Percentiles rank a stretch among this genome's conserved stretches.
Conservation (phyloP, 2,113 vertebrate species). For the Nycticryphes semicollaris region DNA sequence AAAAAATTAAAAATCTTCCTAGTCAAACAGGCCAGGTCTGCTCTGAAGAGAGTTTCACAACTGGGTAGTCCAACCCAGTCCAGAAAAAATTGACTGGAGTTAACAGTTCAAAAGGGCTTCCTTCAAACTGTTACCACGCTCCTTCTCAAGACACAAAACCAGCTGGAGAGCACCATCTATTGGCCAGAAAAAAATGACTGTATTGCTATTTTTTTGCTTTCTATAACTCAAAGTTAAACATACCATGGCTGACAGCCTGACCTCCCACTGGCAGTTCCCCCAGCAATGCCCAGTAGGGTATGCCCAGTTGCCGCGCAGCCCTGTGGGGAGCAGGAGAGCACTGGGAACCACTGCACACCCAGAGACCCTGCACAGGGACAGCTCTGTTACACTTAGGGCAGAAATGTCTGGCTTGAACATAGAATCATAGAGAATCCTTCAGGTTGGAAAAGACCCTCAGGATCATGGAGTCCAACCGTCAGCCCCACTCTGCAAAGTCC, state of each 20-base stretch:
- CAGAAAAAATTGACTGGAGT: background rate
- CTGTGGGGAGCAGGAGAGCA: background rate
- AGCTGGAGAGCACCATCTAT: conserved; percentile 54
- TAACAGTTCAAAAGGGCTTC: background rate
- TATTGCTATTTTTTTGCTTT: accelerated
- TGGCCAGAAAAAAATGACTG: background rate
- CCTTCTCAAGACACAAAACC: background rate
- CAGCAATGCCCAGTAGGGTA: accelerated
- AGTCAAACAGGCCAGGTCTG: background rate
- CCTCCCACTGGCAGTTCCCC: accelerated
- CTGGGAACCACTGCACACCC: accelerated
- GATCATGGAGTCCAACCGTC: too few relatives aligned
- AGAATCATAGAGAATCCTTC: too few relatives aligned
- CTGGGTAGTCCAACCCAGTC: background rate
- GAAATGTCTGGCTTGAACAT: background rate
- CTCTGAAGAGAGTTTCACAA: conserved; percentile 1
- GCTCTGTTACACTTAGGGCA: accelerated
- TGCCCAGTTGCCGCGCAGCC: background rate
- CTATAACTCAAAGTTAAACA: too few relatives aligned
- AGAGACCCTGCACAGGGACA: accelerated
- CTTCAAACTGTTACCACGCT: background rate
- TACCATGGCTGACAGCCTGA: accelerated
- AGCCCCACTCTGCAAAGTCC: too few relatives aligned
- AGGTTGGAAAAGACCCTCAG: too few relatives aligned
- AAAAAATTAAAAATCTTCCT: background rate